A percentile compares a stretch with the other conserved stretches of the same genome.
These are phyloP conservation scores for crab-eating macaque (Macaca fascicularis) DNA, from an alignment of 2,113 vertebrate genomes.

Conservation along the genomic window DNA sequence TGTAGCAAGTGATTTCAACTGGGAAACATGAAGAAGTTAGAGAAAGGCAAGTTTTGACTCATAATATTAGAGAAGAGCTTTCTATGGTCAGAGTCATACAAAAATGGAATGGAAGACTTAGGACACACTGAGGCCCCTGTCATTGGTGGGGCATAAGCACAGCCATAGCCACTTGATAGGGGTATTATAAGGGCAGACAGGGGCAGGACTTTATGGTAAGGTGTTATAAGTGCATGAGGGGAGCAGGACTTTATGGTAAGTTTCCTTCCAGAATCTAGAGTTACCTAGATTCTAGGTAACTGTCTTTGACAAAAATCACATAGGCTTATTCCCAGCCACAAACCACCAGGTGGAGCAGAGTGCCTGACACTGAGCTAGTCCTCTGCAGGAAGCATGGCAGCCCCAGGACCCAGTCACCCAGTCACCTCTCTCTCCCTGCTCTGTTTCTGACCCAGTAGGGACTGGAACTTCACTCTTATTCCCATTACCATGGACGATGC, in stretches of 20 bases:
- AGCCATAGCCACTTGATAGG: background rate
- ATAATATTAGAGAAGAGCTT: background rate
- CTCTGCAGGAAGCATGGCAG: background rate
- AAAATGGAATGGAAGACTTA: background rate
- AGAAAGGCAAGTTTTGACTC: background rate
- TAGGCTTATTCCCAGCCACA: background rate
- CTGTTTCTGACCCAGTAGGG: background rate
- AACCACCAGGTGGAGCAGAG: background rate
- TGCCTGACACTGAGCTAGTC: background rate
- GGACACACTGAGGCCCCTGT: background rate
- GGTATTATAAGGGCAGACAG: background rate
- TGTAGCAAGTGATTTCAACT: background rate
- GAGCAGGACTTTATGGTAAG: background rate
- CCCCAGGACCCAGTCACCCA: background rate
- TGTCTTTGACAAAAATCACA: background rate
- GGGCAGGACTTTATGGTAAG: background rate
- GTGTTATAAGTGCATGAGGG: background rate
- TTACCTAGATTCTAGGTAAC: background rate
- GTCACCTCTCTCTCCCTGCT: background rate
- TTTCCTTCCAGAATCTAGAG: background rate
- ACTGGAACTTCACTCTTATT: background rate
- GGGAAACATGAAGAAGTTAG: background rate
- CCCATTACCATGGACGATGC: background rate
- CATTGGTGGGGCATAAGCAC: background rate
- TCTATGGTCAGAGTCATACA: background rate